Conservation (phyloP, 2,888 invertebrate species). For the Alloscopus bannaensis region DNA sequence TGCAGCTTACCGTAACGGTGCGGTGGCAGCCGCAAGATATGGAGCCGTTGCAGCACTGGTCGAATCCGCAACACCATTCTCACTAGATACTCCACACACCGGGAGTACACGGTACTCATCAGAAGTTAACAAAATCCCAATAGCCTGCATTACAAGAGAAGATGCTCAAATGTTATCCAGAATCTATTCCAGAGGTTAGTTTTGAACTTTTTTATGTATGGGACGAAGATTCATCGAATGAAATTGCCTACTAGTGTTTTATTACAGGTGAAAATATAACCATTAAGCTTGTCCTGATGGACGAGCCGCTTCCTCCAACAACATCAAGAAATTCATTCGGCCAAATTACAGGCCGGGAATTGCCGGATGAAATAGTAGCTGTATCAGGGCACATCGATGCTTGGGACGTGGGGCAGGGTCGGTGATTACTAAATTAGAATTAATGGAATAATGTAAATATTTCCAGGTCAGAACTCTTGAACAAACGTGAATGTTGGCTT, state of each 20-base stretch:
- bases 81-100: constrained; percentile 76
- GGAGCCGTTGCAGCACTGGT: constrained; percentile 76
- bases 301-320: constrained; percentile 3
- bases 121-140: constrained; percentile 81
- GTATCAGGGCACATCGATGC: constrained; percentile 90
- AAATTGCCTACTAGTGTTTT: not conserved
- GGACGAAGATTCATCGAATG: not conserved
- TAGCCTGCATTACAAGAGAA: constrained; percentile 85
- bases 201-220: not conserved
- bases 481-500: not conserved
- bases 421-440: not conserved
- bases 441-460: no score
- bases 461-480: no score
- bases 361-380: constrained; percentile 81
- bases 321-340: constrained; percentile 84
- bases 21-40: constrained; percentile 75
- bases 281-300: constrained; percentile 27
- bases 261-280: constrained; percentile 4
- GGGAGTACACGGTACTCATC: constrained; percentile 75
- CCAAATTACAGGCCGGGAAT: constrained; percentile 80
- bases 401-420: constrained; percentile 36
- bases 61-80: constrained; percentile 75
- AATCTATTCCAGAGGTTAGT: constrained; percentile 74
- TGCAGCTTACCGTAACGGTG: constrained; percentile 81
- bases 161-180: constrained; percentile 85